Conservation (phyloP, 2,888 invertebrate genomes). For the Drosophila neonasuta region DNA sequence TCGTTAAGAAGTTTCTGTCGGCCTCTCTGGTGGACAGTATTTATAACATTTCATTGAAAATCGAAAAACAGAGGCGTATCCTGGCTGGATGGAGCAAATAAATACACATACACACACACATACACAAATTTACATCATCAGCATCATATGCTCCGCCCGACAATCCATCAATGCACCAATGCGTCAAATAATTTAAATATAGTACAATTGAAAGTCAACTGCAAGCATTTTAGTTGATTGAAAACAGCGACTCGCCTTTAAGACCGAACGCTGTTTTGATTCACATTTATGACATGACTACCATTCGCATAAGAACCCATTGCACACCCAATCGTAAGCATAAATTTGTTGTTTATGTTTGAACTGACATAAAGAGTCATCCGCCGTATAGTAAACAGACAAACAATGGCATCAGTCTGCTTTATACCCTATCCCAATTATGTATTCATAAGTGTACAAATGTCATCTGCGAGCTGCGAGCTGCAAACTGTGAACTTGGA, state of each 20-base stretch:
- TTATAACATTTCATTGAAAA: conserved; percentile 39
- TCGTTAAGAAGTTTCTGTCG: conserved; percentile 43
- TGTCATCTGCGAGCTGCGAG: conserved; percentile 11
- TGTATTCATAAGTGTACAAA: conserved; percentile 19
- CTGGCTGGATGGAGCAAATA: conserved; percentile 14
- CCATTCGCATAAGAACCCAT: conserved; percentile 3
- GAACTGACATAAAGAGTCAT: conserved; percentile 22
- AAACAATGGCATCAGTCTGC: conserved; percentile 17
- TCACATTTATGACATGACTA: conserved; percentile 10
- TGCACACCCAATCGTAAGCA: conserved; percentile 15
- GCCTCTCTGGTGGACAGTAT: conserved; percentile 35
- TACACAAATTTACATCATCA: background rate
- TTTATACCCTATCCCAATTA: conserved; percentile 15
- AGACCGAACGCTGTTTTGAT: conserved; percentile 13
- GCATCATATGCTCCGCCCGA: conserved; percentile 9
- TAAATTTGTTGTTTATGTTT: conserved; percentile 22
- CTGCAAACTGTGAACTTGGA: background rate
- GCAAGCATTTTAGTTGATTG: conserved; percentile 9
- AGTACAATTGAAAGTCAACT: conserved; percentile 24
- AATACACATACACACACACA: background rate
- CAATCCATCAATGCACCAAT: conserved; percentile 2
- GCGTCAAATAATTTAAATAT: conserved; percentile 18
- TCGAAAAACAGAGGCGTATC: conserved; percentile 28
- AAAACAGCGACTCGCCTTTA: conserved; percentile 8
- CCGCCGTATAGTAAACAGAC: conserved; percentile 9